Evolutionary conservation across 1,140 invertebrate genomes (phyloP).

Genomic region (Drosophila saltans): DNA sequence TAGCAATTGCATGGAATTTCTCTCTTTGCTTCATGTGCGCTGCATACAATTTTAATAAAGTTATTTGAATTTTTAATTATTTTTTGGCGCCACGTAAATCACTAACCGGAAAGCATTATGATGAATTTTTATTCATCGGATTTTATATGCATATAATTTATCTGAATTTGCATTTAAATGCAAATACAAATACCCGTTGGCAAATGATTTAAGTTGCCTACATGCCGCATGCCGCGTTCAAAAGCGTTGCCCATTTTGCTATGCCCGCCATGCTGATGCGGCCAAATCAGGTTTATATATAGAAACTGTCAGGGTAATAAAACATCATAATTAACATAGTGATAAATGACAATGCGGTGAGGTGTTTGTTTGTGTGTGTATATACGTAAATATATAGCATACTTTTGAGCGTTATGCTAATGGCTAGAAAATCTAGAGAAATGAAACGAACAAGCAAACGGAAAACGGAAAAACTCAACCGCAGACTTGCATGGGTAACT

Average conservation of each 20-base stretch:
- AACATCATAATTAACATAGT: constrained; percentile 79
- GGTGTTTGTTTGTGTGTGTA: constrained; percentile 23
- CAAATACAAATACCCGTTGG: constrained; percentile 27
- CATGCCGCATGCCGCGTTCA: constrained; percentile 68
- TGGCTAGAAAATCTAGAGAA: constrained; percentile 27
- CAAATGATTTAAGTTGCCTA: constrained; percentile 60
- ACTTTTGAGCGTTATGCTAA: constrained; percentile 71
- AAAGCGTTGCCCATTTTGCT: constrained; percentile 16
- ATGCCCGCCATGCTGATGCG: not conserved
- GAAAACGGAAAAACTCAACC: constrained; percentile 54
- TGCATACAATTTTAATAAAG: constrained; percentile 57
- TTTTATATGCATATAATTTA: constrained; percentile 27
- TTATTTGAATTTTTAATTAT: constrained; percentile 64
- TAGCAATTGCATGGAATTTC: constrained; percentile 55
- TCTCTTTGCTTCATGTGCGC: constrained; percentile 31
- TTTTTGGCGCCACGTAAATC: constrained; percentile 49
- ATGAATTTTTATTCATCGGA: constrained; percentile 8
- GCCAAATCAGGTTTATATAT: constrained; percentile 51
- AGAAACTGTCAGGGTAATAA: constrained; percentile 53
- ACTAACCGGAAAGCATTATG: constrained; percentile 59
- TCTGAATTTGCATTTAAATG: constrained; percentile 29
- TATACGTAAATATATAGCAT: constrained; percentile 44
- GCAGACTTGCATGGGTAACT: constrained; percentile 75
- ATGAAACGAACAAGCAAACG: not conserved
- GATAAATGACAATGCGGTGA: constrained; percentile 66